Percentiles rank a stretch among this genome's conserved stretches.
Conservation (phyloP, 2,797 vertebrate genomes). For the Diceros bicornis region DNA sequence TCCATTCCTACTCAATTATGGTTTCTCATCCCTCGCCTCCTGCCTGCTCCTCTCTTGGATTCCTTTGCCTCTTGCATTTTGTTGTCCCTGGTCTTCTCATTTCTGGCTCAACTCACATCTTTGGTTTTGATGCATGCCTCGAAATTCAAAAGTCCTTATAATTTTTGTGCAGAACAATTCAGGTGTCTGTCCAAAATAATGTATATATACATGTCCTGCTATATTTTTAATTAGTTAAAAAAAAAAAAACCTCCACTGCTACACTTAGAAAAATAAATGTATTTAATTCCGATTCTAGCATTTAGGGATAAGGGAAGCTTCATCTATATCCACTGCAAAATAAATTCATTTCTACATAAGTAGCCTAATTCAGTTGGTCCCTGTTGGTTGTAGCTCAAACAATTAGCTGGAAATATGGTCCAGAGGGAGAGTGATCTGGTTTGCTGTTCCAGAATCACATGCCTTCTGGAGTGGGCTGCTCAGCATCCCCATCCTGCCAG, state of each 20-base stretch:
- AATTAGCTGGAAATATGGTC: neutral
- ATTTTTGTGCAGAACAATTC: neutral
- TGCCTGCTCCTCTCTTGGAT: neutral
- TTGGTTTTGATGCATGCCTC: neutral
- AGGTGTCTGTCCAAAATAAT: neutral
- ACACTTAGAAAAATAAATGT: neutral
- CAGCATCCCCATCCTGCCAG: accelerated
- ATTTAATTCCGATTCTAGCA: neutral
- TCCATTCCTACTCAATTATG: neutral
- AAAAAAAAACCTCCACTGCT: neutral
- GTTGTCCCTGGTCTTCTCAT: neutral
- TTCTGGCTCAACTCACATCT: neutral
- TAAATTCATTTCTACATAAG: neutral
- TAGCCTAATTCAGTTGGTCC: neutral
- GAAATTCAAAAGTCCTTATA: neutral
- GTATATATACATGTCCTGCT: neutral
- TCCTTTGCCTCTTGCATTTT: neutral
- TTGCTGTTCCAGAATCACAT: neutral
- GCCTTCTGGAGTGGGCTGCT: neutral
- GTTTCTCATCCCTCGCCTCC: neutral
- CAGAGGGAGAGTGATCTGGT: neutral
- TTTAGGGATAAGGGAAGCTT: neutral
- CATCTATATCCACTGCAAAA: neutral
- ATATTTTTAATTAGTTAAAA: neutral
- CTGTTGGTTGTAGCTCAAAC: neutral